Percentiles rank a stretch among this genome's conserved stretches.
Evolutionary conservation across 2,113 vertebrate species (phyloP).

Genomic region (Corythoichthys intestinalis): DNA sequence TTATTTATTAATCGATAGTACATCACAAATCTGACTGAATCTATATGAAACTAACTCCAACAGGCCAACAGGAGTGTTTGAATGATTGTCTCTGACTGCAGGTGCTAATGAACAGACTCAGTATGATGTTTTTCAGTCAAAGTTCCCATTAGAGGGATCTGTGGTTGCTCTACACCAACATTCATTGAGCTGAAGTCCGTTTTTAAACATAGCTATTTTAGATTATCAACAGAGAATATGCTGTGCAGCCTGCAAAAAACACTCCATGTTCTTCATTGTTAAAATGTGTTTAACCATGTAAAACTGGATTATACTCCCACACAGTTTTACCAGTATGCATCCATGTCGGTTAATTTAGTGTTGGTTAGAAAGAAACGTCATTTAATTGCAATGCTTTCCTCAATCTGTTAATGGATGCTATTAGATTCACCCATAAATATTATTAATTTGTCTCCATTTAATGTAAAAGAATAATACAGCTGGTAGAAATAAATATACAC

Average conservation of each 20-base stretch:
- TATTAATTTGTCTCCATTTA: not conserved
- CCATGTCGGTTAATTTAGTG: not conserved
- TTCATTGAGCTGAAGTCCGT: not conserved
- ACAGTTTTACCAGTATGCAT: not conserved
- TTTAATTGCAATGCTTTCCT: too few species aligned
- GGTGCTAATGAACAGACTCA: slow-evolving; percentile 34
- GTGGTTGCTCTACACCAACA: slow-evolving; percentile 1
- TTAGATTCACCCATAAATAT: not conserved
- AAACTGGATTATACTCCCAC: too few species aligned
- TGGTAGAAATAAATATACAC: not conserved
- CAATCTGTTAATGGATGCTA: not conserved
- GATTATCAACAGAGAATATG: not conserved
- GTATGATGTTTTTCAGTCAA: slow-evolving; percentile 18
- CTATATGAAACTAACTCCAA: slow-evolving; percentile 32
- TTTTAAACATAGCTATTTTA: not conserved
- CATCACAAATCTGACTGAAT: slow-evolving; percentile 15
- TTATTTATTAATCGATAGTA: slow-evolving; percentile 31
- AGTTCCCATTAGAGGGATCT: slow-evolving; percentile 3
- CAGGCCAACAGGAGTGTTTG: slow-evolving; percentile 5
- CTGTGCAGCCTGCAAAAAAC: not conserved
- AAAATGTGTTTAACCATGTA: not conserved
- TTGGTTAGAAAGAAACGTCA: not conserved
- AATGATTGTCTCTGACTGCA: slow-evolving; percentile 27
- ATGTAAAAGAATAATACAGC: not conserved
- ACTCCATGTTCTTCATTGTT: not conserved